Evolutionary conservation across 2,113 vertebrate species (phyloP).

Genomic region (Oryzias celebensis): DNA sequence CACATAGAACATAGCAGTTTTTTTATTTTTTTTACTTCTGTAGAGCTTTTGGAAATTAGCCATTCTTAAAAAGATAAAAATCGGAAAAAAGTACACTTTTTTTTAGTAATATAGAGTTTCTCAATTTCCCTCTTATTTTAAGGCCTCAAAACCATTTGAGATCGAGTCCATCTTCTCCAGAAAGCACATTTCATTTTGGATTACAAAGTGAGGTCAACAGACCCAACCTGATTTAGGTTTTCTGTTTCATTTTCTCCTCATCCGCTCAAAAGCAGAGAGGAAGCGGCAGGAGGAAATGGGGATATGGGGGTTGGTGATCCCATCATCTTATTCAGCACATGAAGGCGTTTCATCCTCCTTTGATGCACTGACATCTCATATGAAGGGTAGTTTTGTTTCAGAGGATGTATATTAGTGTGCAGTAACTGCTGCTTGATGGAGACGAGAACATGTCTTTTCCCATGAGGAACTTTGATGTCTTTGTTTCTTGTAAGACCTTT

Average conservation of each 20-base stretch:
- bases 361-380: conserved; percentile 43
- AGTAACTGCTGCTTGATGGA: conserved; percentile 18
- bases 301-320: conserved; percentile 25
- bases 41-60: too few species aligned
- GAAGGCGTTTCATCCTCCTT: conserved; percentile 57
- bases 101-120: too few species aligned
- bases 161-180: conserved; percentile 3
- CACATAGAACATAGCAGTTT: too few species aligned
- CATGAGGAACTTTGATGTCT: conserved; percentile 18
- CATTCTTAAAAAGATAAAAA: too few species aligned
- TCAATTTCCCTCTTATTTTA: too few species aligned
- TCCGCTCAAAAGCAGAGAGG: conserved; percentile 34
- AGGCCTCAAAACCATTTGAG: too few species aligned
- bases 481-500: conserved; percentile 19
- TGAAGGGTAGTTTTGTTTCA: conserved; percentile 33
- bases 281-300: conserved; percentile 20
- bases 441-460: conserved; percentile 34
- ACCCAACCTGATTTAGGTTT: conserved; percentile 63
- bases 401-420: conserved; percentile 8
- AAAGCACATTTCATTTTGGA: conserved; percentile 40
- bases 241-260: conserved; percentile 56
- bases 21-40: too few species aligned
- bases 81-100: too few species aligned
- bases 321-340: conserved; percentile 41
- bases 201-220: conserved; percentile 61